Conservation (phyloP, 2,797 vertebrate species). For the Rhinoraja longicauda region DNA sequence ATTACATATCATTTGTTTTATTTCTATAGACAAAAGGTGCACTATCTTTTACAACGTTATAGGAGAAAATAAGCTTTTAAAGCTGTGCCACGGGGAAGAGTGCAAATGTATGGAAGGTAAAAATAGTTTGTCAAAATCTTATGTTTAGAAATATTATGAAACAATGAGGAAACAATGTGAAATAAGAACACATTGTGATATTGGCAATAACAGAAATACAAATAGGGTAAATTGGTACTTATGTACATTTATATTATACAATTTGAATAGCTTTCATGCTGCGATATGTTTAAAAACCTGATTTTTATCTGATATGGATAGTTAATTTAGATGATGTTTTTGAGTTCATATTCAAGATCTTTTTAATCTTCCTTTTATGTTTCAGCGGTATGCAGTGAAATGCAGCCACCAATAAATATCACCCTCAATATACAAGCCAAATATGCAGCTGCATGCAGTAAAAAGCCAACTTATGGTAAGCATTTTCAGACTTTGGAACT, state of each 20-base stretch:
- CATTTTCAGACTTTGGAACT: not conserved
- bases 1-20: not conserved
- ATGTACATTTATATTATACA: too few species aligned
- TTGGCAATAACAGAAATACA: not conserved
- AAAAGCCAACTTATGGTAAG: conserved; percentile 63
- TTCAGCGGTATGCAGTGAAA: conserved; percentile 62
- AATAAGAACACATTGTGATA: not conserved
- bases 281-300: not conserved
- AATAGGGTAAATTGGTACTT: not conserved
- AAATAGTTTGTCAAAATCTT: not conserved
- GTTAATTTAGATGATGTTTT: not conserved
- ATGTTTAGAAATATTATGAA: not conserved
- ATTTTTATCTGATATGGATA: not conserved
- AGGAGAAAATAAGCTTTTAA: conserved; percentile 61
- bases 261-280: too few species aligned
- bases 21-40: conserved; percentile 69
- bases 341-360: not conserved
- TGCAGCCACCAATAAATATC: conserved; percentile 51
- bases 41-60: conserved; percentile 64
- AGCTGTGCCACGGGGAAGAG: conserved; percentile 66
- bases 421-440: conserved; percentile 51
- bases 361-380: not conserved
- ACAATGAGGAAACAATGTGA: not conserved
- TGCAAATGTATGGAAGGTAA: conserved; percentile 88
- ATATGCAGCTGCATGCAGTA: conserved; percentile 52